Base-by-base conservation (phyloP, 2,888 invertebrate genomes). In the Bugulina stolonifera region DNA sequence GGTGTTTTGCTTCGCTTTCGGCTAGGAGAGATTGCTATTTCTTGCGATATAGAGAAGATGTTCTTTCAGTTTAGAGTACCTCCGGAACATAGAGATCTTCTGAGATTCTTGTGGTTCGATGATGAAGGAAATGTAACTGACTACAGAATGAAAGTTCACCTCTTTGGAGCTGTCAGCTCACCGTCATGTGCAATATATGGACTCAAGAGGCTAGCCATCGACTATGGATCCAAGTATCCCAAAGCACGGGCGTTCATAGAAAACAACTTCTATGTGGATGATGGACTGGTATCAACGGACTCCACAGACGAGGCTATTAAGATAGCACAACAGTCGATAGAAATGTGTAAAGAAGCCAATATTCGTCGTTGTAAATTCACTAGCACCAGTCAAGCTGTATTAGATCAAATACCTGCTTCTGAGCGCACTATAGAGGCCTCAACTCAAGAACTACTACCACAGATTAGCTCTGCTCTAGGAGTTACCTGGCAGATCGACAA, bases 1-100 rank as follows among this genome's bases (percentile, higher is more conserved):
- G 73, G 73, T 55, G 73, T 74, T 18, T 35, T 74, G 1, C 43
- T 34, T 29, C 29, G 74, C 10, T 72, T 74, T 57, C 10, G 74
- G 18, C 69, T 69, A 57, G 73, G 72, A 35, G 22, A 14, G 25
- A 35, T 73, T 14, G 74, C 72, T 2, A 0, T 74, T 2, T 72
- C 64, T 22, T 57, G 72, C 25, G 74, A 74, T 34, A 74, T 74
- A 23, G 71, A 73, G 43, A 1, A n/a, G 2, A 73, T 73, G 71
- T 74, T 73, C 35, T 29, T 71, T 43, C 70, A 71, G 23, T 64
- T 74, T 27, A n/a, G 27, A 25, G 74, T 74, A 3, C n/a, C n/a
- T n/a, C n/a, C n/a, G n/a, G n/a, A n/a, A n/a, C 54, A 74, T 52
- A 2, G 71, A 23, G 34, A 73, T 32, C 71, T 5, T 29, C 54